Conservation (phyloP, 2,797 vertebrate genomes). For the Pagetopsis macropterus region DNA sequence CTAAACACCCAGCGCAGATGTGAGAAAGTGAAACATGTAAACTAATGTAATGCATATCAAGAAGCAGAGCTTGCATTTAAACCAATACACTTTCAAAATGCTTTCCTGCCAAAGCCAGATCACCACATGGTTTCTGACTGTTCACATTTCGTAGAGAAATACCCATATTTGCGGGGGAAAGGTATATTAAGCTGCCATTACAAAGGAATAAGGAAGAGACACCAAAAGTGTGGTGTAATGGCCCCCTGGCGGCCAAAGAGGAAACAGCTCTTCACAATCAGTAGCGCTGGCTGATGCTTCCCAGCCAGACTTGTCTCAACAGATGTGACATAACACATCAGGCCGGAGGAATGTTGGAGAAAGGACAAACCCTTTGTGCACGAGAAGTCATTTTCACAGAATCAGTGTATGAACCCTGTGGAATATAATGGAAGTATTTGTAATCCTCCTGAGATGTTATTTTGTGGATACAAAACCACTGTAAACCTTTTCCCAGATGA, state of each 20-base stretch:
- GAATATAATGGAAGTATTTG: constrained; percentile 2
- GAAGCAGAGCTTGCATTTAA: background rate
- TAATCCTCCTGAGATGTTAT: constrained; percentile 29
- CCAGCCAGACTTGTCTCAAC: constrained; percentile 66
- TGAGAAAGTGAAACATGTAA: constrained; percentile 8
- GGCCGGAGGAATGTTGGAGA: constrained; percentile 69
- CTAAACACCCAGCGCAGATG: constrained; percentile 7
- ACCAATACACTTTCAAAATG: background rate
- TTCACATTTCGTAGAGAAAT: constrained; percentile 47
- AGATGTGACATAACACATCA: constrained; percentile 67
- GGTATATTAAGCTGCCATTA: constrained; percentile 34
- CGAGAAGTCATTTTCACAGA: constrained; percentile 31
- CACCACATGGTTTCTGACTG: background rate
- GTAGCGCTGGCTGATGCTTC: constrained; percentile 40
- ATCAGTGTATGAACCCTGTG: constrained; percentile 16
- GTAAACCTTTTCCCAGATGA: background rate
- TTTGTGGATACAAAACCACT: constrained; percentile 8
- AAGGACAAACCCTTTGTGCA: constrained; percentile 47
- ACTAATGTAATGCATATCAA: background rate
- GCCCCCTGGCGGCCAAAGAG: constrained; percentile 62
- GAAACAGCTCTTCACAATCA: constrained; percentile 32
- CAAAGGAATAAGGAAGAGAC: constrained; percentile 40
- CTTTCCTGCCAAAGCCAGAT: background rate
- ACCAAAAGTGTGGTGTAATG: background rate
- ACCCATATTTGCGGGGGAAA: constrained; percentile 8